These are phyloP conservation scores for Cerastis leucographa DNA, from an alignment of 2,888 invertebrate species.

Conservation along the genomic window DNA sequence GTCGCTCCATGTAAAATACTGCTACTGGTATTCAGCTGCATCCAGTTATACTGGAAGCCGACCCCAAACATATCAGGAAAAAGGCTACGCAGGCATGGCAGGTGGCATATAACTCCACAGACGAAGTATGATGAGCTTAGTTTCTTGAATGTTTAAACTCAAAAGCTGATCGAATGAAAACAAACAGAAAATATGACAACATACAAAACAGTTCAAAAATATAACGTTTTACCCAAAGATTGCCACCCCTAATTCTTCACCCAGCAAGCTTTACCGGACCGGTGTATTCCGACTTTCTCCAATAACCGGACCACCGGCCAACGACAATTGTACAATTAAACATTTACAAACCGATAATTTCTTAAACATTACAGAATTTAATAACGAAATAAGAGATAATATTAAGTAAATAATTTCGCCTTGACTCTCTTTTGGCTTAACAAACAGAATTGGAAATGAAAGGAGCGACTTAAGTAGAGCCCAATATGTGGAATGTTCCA, in stretches of 20 bases:
- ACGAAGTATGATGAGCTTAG: not conserved
- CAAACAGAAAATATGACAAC: not conserved
- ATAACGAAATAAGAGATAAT: slow-evolving; percentile 15
- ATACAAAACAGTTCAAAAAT: not conserved
- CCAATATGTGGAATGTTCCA: not conserved
- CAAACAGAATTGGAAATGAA: not conserved
- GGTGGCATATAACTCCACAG: too few species aligned
- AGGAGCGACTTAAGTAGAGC: not conserved
- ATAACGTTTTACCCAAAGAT: not conserved
- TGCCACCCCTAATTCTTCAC: slow-evolving; percentile 36
- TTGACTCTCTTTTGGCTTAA: slow-evolving; percentile 18
- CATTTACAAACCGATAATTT: slow-evolving; percentile 24
- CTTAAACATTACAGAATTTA: slow-evolving; percentile 36
- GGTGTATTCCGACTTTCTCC: slow-evolving; percentile 51
- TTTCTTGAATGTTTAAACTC: not conserved
- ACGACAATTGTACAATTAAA: slow-evolving; percentile 30
- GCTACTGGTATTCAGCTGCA: too few species aligned
- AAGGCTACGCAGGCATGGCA: too few species aligned
- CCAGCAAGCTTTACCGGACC: slow-evolving; percentile 8
- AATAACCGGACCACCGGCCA: slow-evolving; percentile 15
- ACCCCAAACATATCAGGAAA: too few species aligned
- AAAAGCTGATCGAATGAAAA: not conserved
- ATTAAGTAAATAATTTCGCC: slow-evolving; percentile 9
- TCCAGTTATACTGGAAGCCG: too few species aligned
- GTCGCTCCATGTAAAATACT: too few species aligned